phyloP scores from a whole-genome alignment of 2,113 vertebrate genomes.

The Cnemophilus loriae region DNA sequence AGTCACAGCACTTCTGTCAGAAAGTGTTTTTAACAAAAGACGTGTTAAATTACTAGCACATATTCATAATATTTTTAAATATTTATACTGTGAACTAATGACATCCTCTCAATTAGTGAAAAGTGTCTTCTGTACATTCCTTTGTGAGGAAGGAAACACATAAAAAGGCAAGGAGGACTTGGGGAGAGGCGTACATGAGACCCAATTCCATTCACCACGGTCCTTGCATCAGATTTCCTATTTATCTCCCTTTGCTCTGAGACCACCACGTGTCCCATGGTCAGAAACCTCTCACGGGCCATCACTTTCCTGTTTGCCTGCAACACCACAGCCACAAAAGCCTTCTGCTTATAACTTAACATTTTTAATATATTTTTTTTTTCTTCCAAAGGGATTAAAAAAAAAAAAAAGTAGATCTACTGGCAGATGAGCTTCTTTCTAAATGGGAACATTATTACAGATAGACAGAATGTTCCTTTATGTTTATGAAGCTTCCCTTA shows the following conservation, averaged over 20 bases:
- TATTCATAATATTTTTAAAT: not conserved
- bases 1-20: not conserved
- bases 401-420: not conserved
- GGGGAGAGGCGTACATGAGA: not conserved
- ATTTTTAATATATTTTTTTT: not conserved
- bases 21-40: not conserved
- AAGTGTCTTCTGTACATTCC: not conserved
- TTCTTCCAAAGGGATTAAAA: not conserved
- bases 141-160: not conserved
- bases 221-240: not conserved
- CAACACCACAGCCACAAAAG: not conserved
- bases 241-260: not conserved
- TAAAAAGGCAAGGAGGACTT: not conserved
- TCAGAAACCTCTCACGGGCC: not conserved
- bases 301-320: not conserved
- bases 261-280: rapidly evolving
- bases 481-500: not conserved
- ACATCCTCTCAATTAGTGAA: not conserved
- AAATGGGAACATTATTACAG: not conserved
- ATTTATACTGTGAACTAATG: not conserved
- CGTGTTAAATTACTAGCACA: not conserved
- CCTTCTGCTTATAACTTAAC: not conserved
- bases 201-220: not conserved
- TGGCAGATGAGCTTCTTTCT: not conserved
- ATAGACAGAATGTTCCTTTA: not conserved